A percentile compares a stretch with the other conserved stretches of the same genome.
These are phyloP conservation scores for Bubo scandiacus DNA, from an alignment of 2,113 vertebrate species.

Conservation along the genomic window DNA sequence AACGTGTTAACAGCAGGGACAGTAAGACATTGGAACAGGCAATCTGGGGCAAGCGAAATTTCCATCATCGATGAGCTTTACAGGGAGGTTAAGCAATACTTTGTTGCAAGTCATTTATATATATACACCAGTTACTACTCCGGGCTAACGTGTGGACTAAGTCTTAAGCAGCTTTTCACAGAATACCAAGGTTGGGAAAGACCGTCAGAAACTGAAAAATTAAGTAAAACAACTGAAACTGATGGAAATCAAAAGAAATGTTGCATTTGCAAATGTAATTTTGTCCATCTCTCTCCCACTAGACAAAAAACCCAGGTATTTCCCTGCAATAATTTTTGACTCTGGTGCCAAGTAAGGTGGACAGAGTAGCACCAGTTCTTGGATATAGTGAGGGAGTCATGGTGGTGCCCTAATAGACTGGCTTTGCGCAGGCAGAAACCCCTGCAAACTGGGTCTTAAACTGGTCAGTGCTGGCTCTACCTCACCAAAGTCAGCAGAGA, in stretches of 20 bases:
- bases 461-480: neutral
- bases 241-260: neutral
- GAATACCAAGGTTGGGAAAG: neutral
- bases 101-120: neutral
- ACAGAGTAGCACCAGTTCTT: neutral
- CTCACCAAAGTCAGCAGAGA: neutral
- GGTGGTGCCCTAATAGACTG: no score
- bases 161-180: neutral
- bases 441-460: neutral
- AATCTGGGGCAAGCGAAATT: neutral
- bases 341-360: neutral
- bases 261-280: neutral
- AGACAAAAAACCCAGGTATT: neutral
- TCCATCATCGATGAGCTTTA: neutral
- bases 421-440: neutral
- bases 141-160: neutral
- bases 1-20: neutral
- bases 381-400: fast-evolving
- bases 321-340: neutral
- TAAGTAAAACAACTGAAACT: neutral
- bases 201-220: neutral
- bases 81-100: neutral
- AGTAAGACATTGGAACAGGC: neutral
- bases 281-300: neutral
- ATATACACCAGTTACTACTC: neutral